These are phyloP conservation scores for Sylvilagus floridanus DNA, from an alignment of 2,797 vertebrate species.

Conservation along the genomic window DNA sequence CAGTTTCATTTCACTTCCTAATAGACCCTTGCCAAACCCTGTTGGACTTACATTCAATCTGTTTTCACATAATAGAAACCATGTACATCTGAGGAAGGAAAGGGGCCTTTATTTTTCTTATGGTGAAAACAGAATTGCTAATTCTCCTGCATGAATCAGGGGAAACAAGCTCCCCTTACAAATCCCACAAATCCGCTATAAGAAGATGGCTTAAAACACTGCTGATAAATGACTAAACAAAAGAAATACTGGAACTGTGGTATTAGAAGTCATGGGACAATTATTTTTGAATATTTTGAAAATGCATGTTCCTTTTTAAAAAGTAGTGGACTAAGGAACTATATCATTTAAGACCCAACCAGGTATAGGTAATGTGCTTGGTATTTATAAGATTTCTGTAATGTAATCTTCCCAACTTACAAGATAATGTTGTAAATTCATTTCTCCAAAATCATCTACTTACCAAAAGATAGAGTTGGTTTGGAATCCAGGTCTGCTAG, in stretches of 20 bases:
- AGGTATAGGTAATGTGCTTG: neutral
- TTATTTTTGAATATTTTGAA: conserved; percentile 39
- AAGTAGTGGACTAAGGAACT: conserved; percentile 40
- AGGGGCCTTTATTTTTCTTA: conserved; percentile 54
- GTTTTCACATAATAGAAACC: conserved; percentile 66
- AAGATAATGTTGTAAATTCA: neutral
- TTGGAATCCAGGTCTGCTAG: conserved; percentile 33
- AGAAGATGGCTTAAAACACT: neutral
- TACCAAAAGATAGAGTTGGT: neutral
- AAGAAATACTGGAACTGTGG: neutral
- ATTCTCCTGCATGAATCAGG: conserved; percentile 19
- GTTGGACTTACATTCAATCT: conserved; percentile 30
- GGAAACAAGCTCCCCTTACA: conserved; percentile 50
- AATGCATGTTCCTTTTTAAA: neutral
- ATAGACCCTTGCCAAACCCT: conserved; percentile 64
- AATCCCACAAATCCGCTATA: neutral
- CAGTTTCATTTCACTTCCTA: conserved; percentile 58
- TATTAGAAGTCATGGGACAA: neutral
- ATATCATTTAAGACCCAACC: neutral
- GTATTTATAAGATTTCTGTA: conserved; percentile 4
- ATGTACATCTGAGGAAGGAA: conserved; percentile 33
- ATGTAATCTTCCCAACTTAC: conserved; percentile 50
- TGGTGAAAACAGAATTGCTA: conserved; percentile 53
- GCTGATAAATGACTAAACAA: conserved; percentile 47
- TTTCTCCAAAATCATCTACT: neutral